Conservation (phyloP, 2,113 vertebrate genomes). For the Campylorhamphus procurvoides region DNA sequence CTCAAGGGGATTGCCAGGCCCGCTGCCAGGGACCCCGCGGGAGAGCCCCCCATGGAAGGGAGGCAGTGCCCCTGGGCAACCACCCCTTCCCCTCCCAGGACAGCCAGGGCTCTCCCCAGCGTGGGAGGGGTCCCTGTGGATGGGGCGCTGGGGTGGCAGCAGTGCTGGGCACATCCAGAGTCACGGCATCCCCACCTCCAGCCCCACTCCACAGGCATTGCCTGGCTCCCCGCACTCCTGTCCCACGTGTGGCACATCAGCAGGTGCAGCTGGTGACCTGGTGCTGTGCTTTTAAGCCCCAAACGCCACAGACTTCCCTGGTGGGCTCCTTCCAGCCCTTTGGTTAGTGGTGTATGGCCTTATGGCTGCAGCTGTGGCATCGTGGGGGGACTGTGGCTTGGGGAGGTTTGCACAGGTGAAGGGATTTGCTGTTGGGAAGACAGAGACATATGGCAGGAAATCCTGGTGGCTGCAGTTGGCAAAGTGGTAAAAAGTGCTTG, state of each 20-base stretch:
- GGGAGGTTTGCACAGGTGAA: rapidly evolving
- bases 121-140: rapidly evolving
- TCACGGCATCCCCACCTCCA: rapidly evolving
- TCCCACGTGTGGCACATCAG: rapidly evolving
- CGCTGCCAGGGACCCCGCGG: rapidly evolving
- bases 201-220: rapidly evolving
- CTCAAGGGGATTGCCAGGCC: too few relatives aligned
- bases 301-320: neutral
- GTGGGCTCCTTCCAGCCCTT: neutral
- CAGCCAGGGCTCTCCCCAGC: neutral
- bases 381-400: neutral
- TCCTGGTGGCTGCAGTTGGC: neutral
- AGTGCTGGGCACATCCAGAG: rapidly evolving
- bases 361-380: neutral
- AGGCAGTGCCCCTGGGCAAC: neutral
- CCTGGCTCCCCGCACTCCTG: rapidly evolving
- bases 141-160: neutral
- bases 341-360: neutral
- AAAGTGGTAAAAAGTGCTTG: neutral
- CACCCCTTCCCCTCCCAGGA: rapidly evolving
- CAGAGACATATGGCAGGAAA: neutral
- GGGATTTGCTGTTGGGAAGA: neutral
- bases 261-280: rapidly evolving
- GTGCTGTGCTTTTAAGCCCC: too few relatives aligned
- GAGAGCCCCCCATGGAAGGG: too few relatives aligned